Evolutionary conservation across 2,113 vertebrate species (phyloP).

Genomic region (Colinus virginianus): DNA sequence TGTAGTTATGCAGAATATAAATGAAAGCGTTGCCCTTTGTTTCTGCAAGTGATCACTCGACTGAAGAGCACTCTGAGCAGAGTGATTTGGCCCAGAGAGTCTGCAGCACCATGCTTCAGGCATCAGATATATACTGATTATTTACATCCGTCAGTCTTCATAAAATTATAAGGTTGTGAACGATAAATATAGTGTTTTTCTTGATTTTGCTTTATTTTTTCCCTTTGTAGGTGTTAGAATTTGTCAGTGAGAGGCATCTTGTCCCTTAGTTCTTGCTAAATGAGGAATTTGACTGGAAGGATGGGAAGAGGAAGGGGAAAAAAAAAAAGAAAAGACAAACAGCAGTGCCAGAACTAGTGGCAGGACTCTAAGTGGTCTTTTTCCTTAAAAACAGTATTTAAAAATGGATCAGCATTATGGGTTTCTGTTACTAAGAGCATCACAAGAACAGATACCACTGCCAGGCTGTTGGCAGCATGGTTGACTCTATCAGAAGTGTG

Average conservation of each 20-base stretch:
- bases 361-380: background rate
- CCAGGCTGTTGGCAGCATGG: background rate
- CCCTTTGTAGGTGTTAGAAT: background rate
- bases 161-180: background rate
- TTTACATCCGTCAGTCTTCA: background rate
- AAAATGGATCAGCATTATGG: background rate
- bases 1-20: background rate
- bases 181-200: background rate
- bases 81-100: background rate
- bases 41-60: background rate
- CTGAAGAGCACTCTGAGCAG: background rate
- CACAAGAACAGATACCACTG: background rate
- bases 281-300: background rate
- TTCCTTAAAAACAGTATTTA: background rate
- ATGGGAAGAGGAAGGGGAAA: background rate
- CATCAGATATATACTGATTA: background rate
- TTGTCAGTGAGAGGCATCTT: background rate
- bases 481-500: background rate
- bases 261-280: background rate
- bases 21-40: background rate
- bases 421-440: constrained; percentile 1
- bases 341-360: background rate
- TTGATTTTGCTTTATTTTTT: background rate
- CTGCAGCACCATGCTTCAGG: background rate
- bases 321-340: background rate